Conservation (phyloP, 2,888 invertebrate genomes). For the Trimorus sp. region DNA sequence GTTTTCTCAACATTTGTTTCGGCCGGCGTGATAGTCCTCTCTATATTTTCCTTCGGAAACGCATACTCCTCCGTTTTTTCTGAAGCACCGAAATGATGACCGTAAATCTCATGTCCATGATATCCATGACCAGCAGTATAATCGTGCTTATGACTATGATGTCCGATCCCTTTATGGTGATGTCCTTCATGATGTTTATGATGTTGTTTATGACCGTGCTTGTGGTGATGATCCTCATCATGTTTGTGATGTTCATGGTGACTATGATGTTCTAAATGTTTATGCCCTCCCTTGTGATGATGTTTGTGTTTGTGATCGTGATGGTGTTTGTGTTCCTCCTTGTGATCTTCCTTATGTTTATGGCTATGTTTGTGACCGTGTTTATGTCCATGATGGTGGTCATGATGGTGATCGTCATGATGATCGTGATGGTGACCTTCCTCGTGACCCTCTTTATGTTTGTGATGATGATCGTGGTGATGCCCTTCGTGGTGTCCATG, state of each 20-base stretch:
- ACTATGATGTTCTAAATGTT: conserved; percentile 73
- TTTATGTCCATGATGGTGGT: conserved; percentile 66
- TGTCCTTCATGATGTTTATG: conserved; percentile 72
- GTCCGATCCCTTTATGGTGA: conserved; percentile 70
- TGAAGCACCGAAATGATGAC: conserved; percentile 63
- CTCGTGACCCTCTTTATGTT: too few relatives aligned
- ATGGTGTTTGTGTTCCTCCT: conserved; percentile 66
- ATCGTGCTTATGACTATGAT: conserved; percentile 70
- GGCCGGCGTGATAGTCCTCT: conserved; percentile 29
- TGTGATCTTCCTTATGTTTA: conserved; percentile 71
- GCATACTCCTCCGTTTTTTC: conserved; percentile 72
- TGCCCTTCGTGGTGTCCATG: conserved; percentile 70
- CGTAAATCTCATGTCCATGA: conserved; percentile 68
- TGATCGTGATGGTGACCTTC: conserved; percentile 69
- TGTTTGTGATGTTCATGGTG: conserved; percentile 70
- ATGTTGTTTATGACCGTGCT: conserved; percentile 73
- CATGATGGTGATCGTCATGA: conserved; percentile 68
- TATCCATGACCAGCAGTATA: conserved; percentile 69
- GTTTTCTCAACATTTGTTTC: conserved; percentile 57
- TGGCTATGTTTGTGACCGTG: conserved; percentile 70
- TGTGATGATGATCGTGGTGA: conserved; percentile 70
- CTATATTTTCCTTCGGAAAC: conserved; percentile 70
- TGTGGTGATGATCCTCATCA: conserved; percentile 70
- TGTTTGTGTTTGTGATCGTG: conserved; percentile 73
- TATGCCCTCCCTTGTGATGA: conserved; percentile 72